Conservation (phyloP, 2,113 vertebrate species). For the Pluvianellus socialis region DNA sequence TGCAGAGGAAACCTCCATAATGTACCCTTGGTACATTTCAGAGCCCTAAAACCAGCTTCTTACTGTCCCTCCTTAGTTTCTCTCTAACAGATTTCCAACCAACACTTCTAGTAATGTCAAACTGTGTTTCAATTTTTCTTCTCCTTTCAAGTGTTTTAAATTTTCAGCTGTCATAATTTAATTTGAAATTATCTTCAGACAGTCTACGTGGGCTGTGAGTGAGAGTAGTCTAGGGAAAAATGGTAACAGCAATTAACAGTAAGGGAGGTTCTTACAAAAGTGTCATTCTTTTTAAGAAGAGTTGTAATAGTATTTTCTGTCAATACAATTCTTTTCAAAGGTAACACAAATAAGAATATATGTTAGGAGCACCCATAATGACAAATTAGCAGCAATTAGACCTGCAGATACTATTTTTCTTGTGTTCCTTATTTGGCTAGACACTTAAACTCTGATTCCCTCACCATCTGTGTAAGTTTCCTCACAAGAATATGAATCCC, state of each 20-base stretch:
- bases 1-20: not conserved
- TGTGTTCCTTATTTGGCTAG: not conserved
- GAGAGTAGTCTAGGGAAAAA: conserved; percentile 6
- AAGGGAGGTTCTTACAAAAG: conserved; percentile 20
- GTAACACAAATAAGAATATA: not conserved
- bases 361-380: not conserved
- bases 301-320: conserved; percentile 45
- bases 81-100: not conserved
- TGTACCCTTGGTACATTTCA: not conserved
- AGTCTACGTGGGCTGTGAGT: not conserved
- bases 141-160: not conserved
- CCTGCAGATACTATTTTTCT: not conserved
- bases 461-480: not conserved
- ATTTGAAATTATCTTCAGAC: conserved; percentile 66
- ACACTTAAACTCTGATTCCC: not conserved
- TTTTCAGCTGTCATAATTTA: conserved; percentile 37
- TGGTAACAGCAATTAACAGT: conserved; percentile 33
- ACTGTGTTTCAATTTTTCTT: not conserved
- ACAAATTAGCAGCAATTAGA: not conserved
- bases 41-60: not conserved
- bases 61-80: not conserved
- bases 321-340: conserved; percentile 30
- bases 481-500: not conserved
- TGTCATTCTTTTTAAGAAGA: not conserved
- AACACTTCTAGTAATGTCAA: not conserved